Base-by-base conservation (phyloP, 2,113 vertebrate species). In the Ictalurus punctatus region DNA sequence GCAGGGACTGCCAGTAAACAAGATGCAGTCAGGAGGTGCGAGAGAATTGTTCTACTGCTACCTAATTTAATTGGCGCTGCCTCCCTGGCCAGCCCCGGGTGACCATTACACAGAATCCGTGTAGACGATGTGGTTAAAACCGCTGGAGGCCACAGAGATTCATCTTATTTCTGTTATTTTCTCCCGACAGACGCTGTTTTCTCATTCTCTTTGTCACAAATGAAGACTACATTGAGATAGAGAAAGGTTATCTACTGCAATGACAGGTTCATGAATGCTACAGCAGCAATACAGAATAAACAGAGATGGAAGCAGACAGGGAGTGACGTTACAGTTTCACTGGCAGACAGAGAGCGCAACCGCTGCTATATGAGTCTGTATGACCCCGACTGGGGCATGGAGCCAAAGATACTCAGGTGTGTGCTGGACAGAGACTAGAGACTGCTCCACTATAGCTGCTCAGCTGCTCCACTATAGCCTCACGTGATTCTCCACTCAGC, bases 31-130 rank as follows among this genome's bases (percentile, higher is more conserved):
- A 89, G 89, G 71, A 89, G 83, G 90, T 84, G 84, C 65, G 13
- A 83, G 69, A 90, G 85, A 73, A 76, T 69, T 85, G 59, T 86
- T 90, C 90, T 91, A 85, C 88, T 92, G 81, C 90, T 92, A 84
- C 90, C 92, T 92, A 92, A 92, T 92, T 92, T 92, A 92, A 92
- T 92, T 91, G 91, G 85, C 58, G 44, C 78, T 76, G 92, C 83
- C 91, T 91, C 89, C 89, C 73, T 37, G 83, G 88, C 85, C 73
- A 67, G 90, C 88, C 92, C 91, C 91, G 90, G 90, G 90, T 92
- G 91, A 88, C 90, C 89, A 86, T 88, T 92, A 90, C 82, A 83
- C 79, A 84, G 61, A 90, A 88, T 90, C 86, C 71, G 61, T 89
- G 83, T 88, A 91, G 90, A 90, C 87, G 86, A 87, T 76, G 85